phyloP scores from a whole-genome alignment of 1,140 invertebrate genomes.

The Calliopsis andreniformis region DNA sequence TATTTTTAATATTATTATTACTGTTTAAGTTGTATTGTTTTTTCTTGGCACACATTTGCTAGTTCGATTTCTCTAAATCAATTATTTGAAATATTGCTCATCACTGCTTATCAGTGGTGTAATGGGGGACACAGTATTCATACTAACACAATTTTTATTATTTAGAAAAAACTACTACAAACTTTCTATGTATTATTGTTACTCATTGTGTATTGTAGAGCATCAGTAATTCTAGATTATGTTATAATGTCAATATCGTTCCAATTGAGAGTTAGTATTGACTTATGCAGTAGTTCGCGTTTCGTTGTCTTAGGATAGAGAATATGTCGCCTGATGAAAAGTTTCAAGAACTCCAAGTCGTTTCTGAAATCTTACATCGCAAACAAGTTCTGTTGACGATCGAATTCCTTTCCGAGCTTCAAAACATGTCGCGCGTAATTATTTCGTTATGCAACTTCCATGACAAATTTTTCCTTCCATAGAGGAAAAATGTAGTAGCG shows the following conservation, averaged over 20 bases:
- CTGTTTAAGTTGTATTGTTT: too few relatives aligned
- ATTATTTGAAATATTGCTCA: too few relatives aligned
- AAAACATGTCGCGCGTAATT: neutral
- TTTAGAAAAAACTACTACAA: too few relatives aligned
- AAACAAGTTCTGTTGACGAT: neutral
- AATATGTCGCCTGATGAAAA: neutral
- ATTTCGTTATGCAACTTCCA: neutral
- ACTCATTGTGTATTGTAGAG: too few relatives aligned
- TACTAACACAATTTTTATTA: too few relatives aligned
- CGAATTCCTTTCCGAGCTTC: neutral
- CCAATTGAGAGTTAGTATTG: neutral
- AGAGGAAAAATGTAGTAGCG: neutral
- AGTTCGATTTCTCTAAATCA: too few relatives aligned
- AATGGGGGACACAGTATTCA: too few relatives aligned
- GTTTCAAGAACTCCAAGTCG: neutral
- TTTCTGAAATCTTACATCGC: neutral
- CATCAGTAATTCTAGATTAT: too few relatives aligned
- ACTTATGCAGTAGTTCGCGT: neutral
- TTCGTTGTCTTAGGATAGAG: neutral
- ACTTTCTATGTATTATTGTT: too few relatives aligned
- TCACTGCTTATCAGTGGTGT: too few relatives aligned
- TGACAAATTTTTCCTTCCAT: neutral
- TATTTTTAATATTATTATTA: too few relatives aligned
- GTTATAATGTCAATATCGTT: neutral
- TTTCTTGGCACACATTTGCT: too few relatives aligned